These are phyloP conservation scores for Marcusenius ussheri DNA, from an alignment of 2,113 vertebrate genomes.

Conservation along the genomic window DNA sequence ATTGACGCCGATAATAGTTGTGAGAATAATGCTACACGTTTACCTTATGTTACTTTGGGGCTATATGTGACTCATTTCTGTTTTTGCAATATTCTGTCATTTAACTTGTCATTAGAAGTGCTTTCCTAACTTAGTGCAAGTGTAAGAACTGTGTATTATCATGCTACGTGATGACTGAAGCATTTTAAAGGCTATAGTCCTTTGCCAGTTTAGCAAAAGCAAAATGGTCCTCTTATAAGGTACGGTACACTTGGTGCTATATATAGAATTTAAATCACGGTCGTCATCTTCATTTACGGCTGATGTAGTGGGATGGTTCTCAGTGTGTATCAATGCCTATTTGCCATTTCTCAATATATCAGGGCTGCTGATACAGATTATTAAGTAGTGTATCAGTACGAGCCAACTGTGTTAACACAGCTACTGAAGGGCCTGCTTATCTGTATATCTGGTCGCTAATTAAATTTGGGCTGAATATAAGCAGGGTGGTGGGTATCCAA, in stretches of 20 bases:
- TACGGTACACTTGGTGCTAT: neutral
- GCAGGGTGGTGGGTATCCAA: neutral
- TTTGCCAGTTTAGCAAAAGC: neutral
- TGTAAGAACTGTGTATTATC: neutral
- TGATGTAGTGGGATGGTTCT: neutral
- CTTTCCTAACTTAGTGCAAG: neutral
- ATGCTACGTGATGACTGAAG: neutral
- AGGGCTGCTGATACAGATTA: neutral
- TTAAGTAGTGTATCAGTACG: neutral
- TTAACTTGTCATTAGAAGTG: neutral
- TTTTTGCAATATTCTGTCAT: neutral
- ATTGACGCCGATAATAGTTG: neutral
- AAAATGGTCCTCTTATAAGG: neutral
- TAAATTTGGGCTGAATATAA: neutral
- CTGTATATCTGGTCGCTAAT: neutral
- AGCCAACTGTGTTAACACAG: neutral
- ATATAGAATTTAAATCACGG: neutral
- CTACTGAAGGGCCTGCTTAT: neutral
- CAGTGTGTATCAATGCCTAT: neutral
- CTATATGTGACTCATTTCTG: neutral
- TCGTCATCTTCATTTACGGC: neutral
- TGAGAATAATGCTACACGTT: neutral
- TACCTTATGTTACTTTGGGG: neutral
- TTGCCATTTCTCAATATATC: neutral
- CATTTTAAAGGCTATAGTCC: neutral